A percentile compares a stretch with the other conserved stretches of the same genome.
Evolutionary conservation across 2,113 vertebrate species (phyloP).

Genomic region (Hippolais icterina): DNA sequence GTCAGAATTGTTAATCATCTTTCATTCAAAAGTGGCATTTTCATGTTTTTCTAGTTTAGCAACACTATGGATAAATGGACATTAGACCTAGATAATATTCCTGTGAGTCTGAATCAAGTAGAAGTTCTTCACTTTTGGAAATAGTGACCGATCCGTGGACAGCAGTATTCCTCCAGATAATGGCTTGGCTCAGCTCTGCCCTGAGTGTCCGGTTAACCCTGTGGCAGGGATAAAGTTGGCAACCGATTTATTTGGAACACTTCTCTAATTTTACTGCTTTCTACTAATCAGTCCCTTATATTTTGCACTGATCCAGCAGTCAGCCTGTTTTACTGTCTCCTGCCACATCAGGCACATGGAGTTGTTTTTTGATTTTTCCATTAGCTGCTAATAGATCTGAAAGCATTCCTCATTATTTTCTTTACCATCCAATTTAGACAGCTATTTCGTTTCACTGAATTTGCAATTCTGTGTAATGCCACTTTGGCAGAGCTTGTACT

Average conservation of each 20-base stretch:
- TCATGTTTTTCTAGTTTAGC: neutral
- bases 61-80: neutral
- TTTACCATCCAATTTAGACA: slow-evolving; percentile 15
- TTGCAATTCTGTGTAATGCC: neutral
- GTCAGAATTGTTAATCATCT: neutral
- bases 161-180: neutral
- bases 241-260: neutral
- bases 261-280: neutral
- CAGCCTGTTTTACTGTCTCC: neutral
- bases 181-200: neutral
- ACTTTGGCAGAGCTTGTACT: neutral
- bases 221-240: neutral
- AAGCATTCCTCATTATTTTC: slow-evolving; percentile 55
- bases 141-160: neutral
- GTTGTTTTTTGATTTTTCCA: slow-evolving; percentile 29
- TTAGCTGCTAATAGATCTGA: slow-evolving; percentile 47
- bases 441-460: slow-evolving; percentile 11
- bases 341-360: neutral
- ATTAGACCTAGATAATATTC: neutral
- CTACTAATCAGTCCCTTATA: neutral
- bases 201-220: neutral
- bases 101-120: neutral
- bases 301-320: neutral
- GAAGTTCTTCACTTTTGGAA: neutral
- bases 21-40: neutral